Evolutionary conservation across 2,797 vertebrate species (phyloP), one percentile per base, ranked within the genome.

Genomic region (Catharus ustulatus): DNA sequence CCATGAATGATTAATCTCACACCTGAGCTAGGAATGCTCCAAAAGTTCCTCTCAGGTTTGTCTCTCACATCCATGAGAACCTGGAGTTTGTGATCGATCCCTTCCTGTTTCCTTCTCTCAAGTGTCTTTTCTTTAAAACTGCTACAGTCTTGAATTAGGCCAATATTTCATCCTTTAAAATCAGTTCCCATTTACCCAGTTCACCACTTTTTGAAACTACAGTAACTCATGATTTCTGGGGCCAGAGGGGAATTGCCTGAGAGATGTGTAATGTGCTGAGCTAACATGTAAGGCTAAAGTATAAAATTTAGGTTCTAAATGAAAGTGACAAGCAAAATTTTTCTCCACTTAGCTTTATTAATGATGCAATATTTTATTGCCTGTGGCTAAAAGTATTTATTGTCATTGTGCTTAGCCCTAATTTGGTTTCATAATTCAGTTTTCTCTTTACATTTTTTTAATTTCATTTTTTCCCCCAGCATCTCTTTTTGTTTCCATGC

Each of bases 301-400:
- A 87, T 92, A 89, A 96, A 97, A 96, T 96, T 94, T 94, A 94
- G 92, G 93, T 96, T 97, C 94, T 95, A 97, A 97, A 95, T 93
- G 95, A 96, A 96, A 95, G 91, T 95, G 96, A 96, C 96, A 96
- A 93, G 88, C 43, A 95, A 92, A 95, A 85, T 96, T 95, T 97
- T 97, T 96, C 90, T 92, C 88, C 85, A 93, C 91, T 97, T 97
- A 94, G 52, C 83, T 96, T 94, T 96, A 95, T 96, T 97, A 97
- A 95, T 77, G 94, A 91, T 90, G 69, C 75, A 93, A 76, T 97
- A 86, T 95, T 96, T 96, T 96, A 97, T 92, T 95, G 93, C 85
- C 76, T 80, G 55, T 88, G 81, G 94, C 79, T 94, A 64, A 49
- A 93, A 89, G 61, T 94, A 96, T 96, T 96, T 96, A 95, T 95